A percentile compares a stretch with the other conserved stretches of the same genome.
Conservation (phyloP, 2,113 vertebrate genomes). For the Rhinoderma darwinii region DNA sequence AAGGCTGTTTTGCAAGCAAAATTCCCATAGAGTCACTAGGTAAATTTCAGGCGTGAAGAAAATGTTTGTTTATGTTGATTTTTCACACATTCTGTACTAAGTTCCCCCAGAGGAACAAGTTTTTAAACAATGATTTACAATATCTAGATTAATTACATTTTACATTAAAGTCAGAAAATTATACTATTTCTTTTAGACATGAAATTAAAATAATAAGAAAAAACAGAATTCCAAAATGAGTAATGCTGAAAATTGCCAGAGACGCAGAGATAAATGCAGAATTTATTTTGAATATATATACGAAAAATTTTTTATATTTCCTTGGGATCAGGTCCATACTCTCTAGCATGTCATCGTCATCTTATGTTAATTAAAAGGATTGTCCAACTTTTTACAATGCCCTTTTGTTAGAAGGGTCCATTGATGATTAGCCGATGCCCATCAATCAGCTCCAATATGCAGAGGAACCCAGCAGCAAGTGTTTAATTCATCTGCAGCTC, state of each 20-base stretch:
- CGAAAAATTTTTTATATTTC: no score
- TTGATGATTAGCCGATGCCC: no score
- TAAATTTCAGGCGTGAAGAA: slow-evolving; percentile 28
- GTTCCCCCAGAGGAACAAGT: not conserved
- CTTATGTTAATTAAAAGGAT: no score
- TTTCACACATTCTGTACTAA: slow-evolving; percentile 11
- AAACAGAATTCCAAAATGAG: not conserved
- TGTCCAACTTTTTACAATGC: no score
- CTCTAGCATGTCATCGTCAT: no score
- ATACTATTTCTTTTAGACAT: not conserved
- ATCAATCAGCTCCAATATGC: no score
- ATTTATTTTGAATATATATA: no score
- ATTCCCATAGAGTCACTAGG: slow-evolving; percentile 4
- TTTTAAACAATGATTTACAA: slow-evolving; percentile 26
- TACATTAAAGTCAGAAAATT: not conserved
- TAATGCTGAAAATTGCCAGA: not conserved
- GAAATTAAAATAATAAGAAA: not conserved
- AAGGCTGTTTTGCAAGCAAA: slow-evolving; percentile 34
- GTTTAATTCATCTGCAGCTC: no score
- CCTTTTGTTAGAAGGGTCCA: no score
- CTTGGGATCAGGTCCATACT: no score
- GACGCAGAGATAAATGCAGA: no score
- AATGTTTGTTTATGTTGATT: slow-evolving; percentile 29
- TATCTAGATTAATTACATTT: slow-evolving; percentile 25
- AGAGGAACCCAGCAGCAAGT: no score